Evolutionary conservation across 2,113 vertebrate genomes (phyloP).

Genomic region (Gymnobelideus leadbeateri): DNA sequence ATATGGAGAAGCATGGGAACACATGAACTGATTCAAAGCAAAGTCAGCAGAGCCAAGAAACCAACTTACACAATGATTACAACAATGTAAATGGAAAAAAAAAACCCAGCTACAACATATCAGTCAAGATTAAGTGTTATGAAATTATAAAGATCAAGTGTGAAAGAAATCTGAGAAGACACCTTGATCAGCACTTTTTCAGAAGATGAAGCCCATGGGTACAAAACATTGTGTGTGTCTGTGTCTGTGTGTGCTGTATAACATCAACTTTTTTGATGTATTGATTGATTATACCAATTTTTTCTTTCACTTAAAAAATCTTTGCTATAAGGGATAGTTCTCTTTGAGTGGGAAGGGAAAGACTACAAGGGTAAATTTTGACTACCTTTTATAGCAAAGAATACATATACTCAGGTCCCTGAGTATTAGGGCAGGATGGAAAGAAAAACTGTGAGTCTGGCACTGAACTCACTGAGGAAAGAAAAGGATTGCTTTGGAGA

Average conservation of each 20-base stretch:
- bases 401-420: background rate
- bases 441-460: background rate
- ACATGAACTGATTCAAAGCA: background rate
- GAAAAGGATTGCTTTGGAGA: background rate
- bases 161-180: background rate
- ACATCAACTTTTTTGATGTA: background rate
- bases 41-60: background rate
- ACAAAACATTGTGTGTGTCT: background rate
- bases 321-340: background rate
- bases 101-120: background rate
- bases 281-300: background rate
- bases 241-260: background rate
- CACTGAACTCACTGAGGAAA: background rate
- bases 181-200: background rate
- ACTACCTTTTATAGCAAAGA: background rate
- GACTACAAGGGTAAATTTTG: background rate
- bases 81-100: background rate
- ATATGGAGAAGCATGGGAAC: background rate
- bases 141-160: background rate
- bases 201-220: background rate
- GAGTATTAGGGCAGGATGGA: background rate
- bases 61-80: background rate
- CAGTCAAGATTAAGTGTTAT: background rate
- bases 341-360: background rate
- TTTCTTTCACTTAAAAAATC: background rate